phyloP scores from a whole-genome alignment of 2,888 invertebrate genomes.

The Apamea anceps region DNA sequence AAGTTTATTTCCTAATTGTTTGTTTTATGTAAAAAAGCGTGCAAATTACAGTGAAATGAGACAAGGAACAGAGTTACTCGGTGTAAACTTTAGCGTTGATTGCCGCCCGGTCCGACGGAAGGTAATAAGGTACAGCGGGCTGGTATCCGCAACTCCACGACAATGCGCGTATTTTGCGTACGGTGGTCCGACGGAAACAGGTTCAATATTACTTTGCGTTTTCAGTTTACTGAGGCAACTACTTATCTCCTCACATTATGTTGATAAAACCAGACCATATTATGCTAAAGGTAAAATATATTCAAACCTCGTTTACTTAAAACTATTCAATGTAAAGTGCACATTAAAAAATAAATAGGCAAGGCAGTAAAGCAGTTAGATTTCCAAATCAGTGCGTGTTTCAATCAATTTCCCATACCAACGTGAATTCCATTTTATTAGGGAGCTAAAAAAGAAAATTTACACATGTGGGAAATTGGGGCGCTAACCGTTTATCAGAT shows the following conservation, averaged over 20 bases:
- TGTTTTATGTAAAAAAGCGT: conserved; percentile 33
- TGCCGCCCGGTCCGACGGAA: conserved; percentile 52
- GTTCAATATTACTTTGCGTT: conserved; percentile 2
- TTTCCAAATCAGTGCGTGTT: conserved; percentile 55
- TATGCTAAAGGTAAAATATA: background rate
- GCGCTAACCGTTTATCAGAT: conserved; percentile 85
- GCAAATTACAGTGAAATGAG: conserved; percentile 29
- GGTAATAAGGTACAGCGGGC: no score
- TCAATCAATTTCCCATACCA: conserved; percentile 59
- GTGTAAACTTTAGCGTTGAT: conserved; percentile 18
- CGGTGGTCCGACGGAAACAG: conserved; percentile 57
- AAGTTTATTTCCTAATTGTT: conserved; percentile 11
- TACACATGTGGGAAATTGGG: conserved; percentile 71
- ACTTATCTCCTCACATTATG: background rate
- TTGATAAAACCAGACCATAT: background rate
- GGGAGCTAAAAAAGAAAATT: conserved; percentile 70
- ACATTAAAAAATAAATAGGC: background rate
- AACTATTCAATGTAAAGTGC: background rate
- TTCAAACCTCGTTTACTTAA: background rate
- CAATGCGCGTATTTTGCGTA: no score
- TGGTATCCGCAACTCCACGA: no score
- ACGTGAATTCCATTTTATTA: conserved; percentile 62
- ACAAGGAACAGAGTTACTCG: conserved; percentile 24
- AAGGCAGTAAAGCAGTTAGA: conserved; percentile 19
- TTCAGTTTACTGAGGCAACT: conserved; percentile 4